Evolutionary conservation across 2,113 vertebrate genomes (phyloP).

Genomic region (Oplegnathus fasciatus): DNA sequence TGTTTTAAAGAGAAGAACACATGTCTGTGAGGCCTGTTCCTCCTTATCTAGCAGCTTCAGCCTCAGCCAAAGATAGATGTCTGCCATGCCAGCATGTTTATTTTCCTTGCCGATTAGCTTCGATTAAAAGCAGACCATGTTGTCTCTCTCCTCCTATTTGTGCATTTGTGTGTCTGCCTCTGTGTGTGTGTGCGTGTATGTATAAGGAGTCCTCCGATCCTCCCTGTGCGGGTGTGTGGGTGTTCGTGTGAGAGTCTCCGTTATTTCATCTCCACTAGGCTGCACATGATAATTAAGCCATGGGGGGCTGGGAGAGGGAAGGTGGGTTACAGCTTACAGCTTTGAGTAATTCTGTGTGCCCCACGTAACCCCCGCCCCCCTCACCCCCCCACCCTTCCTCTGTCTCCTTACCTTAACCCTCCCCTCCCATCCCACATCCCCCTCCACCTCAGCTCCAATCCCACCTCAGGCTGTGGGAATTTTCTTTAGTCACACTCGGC

Average conservation of each 20-base stretch:
- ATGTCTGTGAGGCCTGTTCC: conserved; percentile 78
- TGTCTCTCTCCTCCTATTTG: conserved; percentile 72
- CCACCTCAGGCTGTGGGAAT: conserved; percentile 89
- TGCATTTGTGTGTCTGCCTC: conserved; percentile 67
- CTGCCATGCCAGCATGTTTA: conserved; percentile 79
- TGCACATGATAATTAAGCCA: conserved; percentile 93
- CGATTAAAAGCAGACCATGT: conserved; percentile 83
- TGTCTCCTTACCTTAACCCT: conserved; percentile 61
- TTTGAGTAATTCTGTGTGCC: conserved; percentile 86
- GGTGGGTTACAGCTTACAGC: conserved; percentile 86
- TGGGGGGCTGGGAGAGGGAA: conserved; percentile 87
- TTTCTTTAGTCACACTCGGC: conserved; percentile 93
- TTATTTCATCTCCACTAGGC: conserved; percentile 89
- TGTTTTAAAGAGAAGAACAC: conserved; percentile 76
- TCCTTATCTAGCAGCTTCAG: conserved; percentile 78
- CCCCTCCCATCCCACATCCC: conserved; percentile 43
- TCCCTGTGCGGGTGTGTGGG: conserved; percentile 74
- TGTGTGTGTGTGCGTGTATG: conserved; percentile 57
- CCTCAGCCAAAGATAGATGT: conserved; percentile 77
- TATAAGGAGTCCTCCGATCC: conserved; percentile 56
- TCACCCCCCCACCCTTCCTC: conserved; percentile 33
- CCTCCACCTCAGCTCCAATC: conserved; percentile 74
- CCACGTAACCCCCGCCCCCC: conserved; percentile 65
- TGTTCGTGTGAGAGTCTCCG: conserved; percentile 86
- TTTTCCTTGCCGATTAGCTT: conserved; percentile 83